A percentile compares a stretch with the other conserved stretches of the same genome.
Evolutionary conservation across 2,113 vertebrate species (phyloP).

Genomic region (Turnix velox): DNA sequence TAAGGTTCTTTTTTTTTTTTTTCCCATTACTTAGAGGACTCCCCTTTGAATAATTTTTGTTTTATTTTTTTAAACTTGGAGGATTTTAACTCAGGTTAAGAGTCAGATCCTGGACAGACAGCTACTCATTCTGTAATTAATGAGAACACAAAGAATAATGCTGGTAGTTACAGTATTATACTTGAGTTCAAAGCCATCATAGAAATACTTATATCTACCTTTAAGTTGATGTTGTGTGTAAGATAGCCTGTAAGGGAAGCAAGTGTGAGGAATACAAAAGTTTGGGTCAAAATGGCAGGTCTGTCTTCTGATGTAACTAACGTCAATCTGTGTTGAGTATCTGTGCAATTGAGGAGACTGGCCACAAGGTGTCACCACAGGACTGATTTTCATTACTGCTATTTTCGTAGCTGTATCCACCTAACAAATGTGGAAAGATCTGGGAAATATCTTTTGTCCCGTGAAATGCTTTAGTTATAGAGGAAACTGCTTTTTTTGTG

Average conservation of each 20-base stretch:
- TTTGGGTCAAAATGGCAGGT: not conserved
- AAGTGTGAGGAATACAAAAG: not conserved
- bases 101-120: not conserved
- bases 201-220: not conserved
- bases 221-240: not conserved
- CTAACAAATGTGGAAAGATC: not conserved
- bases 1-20: not conserved
- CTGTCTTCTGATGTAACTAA: not conserved
- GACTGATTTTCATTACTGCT: not conserved
- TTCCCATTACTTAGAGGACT: not conserved
- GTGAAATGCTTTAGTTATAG: not conserved
- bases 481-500: not conserved
- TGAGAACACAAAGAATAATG: not conserved
- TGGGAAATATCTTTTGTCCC: not conserved
- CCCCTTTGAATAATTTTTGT: not conserved
- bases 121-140: not conserved
- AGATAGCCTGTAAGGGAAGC: not conserved
- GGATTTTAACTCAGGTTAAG: not conserved
- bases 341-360: constrained; percentile 24
- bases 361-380: constrained; percentile 65
- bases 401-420: not conserved
- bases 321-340: not conserved
- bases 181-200: not conserved
- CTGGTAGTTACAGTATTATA: not conserved
- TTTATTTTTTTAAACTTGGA: not conserved